Base-by-base conservation (phyloP, 2,888 invertebrate genomes). In the Barypeithes pellucidus region DNA sequence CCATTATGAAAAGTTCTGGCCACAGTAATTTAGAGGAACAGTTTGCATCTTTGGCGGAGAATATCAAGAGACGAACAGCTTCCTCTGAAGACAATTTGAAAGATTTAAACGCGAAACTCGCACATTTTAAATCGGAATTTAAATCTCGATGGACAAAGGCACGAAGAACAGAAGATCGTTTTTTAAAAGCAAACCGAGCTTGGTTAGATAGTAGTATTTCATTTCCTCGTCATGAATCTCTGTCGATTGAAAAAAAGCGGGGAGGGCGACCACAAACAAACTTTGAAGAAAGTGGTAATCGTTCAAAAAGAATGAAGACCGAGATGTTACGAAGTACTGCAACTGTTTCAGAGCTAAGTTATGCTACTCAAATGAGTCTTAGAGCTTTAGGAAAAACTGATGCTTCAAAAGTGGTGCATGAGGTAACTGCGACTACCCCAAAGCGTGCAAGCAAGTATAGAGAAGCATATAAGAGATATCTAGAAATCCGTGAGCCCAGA, bases 281-380 rank as follows among this genome's bases (percentile, higher is more conserved):
- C 36, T 36, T 36, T 36, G 36, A 36, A 36, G 36, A 36, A 36
- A 36, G 36, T 36, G 36, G 36, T 47, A 24, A 57, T 22, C 57
- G 57, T 22, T 57, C 24, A 24, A 57, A 29, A 57, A 57, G 57
- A 57, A 57, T 24, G 33, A 57, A 57, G 57, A 57, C 57, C 57
- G 57, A 57, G 57, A 22, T 22, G 57, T 57, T 67, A 57, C 47
- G 47, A 47, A 20, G 47, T 36, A 20, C 47, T 47, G 47, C 47
- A 47, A 47, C 47, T n/a, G 47, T 47, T 47, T 47, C 47, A 47
- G 18, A 47, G 47, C 47, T 47, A 47, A 47, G 47, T 47, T 47
- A 47, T 16, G 69, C 73, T 20, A 69, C 73, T 29, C 39, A 69
- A 65, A 69, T 73, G 73, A 59, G 65, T 57, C 61, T 73, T 68